Conservation (phyloP, 1,140 invertebrate genomes). For the Acromyrmex charruanus region DNA sequence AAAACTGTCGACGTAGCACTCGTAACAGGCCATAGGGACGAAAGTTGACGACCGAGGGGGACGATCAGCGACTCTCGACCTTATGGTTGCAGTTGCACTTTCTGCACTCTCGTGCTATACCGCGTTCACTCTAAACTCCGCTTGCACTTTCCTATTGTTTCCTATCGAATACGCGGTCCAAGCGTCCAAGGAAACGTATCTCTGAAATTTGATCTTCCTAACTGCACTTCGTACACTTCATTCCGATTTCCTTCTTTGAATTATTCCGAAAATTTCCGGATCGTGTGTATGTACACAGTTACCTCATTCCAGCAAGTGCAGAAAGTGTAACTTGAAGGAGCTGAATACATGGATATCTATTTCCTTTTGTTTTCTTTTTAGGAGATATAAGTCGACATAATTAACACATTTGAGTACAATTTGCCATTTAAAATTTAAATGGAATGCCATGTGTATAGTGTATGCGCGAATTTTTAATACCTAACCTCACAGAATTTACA, state of each 20-base stretch:
- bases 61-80: conserved; percentile 78
- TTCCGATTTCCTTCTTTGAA: background rate
- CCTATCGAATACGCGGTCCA: too few species aligned
- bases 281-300: background rate
- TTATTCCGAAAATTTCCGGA: too few species aligned
- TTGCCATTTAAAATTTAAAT: too few species aligned
- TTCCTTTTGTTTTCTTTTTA: background rate
- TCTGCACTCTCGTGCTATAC: background rate
- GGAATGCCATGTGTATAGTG: too few species aligned
- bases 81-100: conserved; percentile 31
- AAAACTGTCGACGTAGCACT: conserved; percentile 41
- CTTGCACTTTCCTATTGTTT: background rate
- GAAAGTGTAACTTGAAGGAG: background rate
- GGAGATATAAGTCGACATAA: too few species aligned
- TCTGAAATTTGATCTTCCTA: background rate
- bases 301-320: background rate
- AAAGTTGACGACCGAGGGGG: conserved; percentile 72
- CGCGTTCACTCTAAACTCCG: background rate
- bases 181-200: too few species aligned
- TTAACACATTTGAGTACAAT: too few species aligned
- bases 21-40: conserved; percentile 64
- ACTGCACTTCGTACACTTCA: background rate
- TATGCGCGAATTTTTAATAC: too few species aligned
- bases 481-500: too few species aligned
- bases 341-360: background rate